phyloP scores from a whole-genome alignment of 2,888 invertebrate species.

The Callosobruchus maculatus region DNA sequence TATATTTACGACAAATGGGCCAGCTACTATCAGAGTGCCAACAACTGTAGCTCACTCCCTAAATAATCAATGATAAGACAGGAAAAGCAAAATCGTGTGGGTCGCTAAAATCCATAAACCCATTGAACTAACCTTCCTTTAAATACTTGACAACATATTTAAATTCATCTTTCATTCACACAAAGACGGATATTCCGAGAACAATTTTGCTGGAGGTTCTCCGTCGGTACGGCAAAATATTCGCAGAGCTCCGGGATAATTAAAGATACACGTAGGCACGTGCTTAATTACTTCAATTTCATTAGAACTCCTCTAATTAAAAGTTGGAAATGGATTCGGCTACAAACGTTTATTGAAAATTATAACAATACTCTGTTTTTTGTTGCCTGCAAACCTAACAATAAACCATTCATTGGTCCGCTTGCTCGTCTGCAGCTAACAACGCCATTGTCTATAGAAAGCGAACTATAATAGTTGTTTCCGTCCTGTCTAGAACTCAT shows the following conservation, averaged over 20 bases:
- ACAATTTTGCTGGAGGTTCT: neutral
- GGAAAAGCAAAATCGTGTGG: too few relatives aligned
- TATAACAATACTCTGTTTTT: neutral
- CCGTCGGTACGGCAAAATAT: neutral
- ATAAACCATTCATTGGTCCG: neutral
- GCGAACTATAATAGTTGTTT: neutral
- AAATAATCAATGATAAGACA: too few relatives aligned
- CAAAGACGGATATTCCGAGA: neutral
- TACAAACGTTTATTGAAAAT: neutral
- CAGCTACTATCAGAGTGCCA: too few relatives aligned
- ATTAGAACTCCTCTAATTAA: neutral
- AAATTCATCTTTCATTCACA: too few relatives aligned
- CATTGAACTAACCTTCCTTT: neutral
- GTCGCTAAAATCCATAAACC: too few relatives aligned
- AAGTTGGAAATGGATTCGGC: neutral
- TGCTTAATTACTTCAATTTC: neutral
- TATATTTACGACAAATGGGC: too few relatives aligned
- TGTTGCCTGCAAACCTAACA: neutral
- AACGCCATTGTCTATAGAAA: neutral
- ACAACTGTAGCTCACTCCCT: too few relatives aligned
- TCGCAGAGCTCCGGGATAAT: neutral
- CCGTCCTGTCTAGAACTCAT: too few relatives aligned
- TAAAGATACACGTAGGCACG: neutral
- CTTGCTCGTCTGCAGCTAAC: neutral
- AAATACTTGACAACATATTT: neutral